Base-by-base conservation (phyloP, 2,113 vertebrate species). In the Dendrocopos noguchii region DNA sequence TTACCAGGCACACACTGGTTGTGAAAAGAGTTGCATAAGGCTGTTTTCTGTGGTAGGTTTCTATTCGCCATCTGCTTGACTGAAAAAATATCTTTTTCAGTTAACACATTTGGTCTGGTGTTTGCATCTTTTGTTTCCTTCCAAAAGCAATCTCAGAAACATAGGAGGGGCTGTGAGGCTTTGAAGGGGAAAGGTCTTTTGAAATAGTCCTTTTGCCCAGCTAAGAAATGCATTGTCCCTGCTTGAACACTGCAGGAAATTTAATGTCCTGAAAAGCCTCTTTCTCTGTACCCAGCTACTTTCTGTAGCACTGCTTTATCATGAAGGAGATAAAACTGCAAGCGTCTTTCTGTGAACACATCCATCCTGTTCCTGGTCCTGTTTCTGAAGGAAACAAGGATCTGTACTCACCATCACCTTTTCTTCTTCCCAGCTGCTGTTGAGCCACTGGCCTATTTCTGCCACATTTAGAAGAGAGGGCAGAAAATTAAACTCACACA, bases 61-160 rank as follows among this genome's bases (percentile, higher is more conserved):
- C 85, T 94, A 87, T 82, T 93, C 76, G 28, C 83, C 75, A 93
- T 93, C 72, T 96, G 76, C 87, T 93, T 90, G 70, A 70, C 84
- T 84, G 80, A 92, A 95, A 96, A 92, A 78, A 88, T 25, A 86
- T 82, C 80, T 87, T 94, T 93, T 78, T 93, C 91, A 79, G 74
- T 93, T 71, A 94, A 86, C 80, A 93, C 84, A 63, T 44, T 53
- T 55, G 80, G 10, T 93, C 89, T 95, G 86, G 61, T 93, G 77
- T 95, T 94, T 91, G 92, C 81, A 76, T 89, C 80, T 83, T 93
- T 95, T 78, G 84, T 93, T 97, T 91, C 86, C 56, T 91, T 94
- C 87, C 75, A 92, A 86, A 94, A 68, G 33, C 83, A 81, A 91
- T 84, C 90, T 93, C 85, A 83, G 90, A 94, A 94, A 72, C 39